phyloP scores from a whole-genome alignment of 2,888 invertebrate species.

The Hyles lineata region DNA sequence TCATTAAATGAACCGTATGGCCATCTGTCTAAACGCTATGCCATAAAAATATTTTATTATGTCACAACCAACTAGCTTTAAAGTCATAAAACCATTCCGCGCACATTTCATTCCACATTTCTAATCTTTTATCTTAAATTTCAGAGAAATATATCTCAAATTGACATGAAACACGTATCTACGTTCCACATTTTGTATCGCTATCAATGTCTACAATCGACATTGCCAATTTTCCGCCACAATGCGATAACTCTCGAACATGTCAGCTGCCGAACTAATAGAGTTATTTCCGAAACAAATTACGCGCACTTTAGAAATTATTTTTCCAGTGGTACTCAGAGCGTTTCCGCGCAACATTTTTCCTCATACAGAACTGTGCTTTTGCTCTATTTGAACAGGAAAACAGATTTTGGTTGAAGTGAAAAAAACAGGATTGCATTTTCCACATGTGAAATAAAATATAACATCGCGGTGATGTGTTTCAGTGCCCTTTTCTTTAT shows the following conservation, averaged over 20 bases:
- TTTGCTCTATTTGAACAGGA: constrained; percentile 8
- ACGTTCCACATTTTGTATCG: constrained; percentile 1
- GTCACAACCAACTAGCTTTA: too few relatives aligned
- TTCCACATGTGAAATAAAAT: constrained; percentile 19
- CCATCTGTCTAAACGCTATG: too few relatives aligned
- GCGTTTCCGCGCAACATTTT: constrained; percentile 9
- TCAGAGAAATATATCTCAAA: not conserved
- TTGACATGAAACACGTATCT: not conserved
- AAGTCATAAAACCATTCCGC: too few relatives aligned
- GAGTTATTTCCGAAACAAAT: constrained; percentile 26
- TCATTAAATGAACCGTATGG: too few relatives aligned
- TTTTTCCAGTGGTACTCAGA: constrained; percentile 19
- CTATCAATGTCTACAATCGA: constrained; percentile 17
- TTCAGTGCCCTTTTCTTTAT: constrained; percentile 15
- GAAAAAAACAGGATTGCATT: constrained; percentile 18
- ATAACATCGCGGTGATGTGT: not conserved
- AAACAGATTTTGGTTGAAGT: constrained; percentile 7
- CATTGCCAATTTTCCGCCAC: constrained; percentile 21
- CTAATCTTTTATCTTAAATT: not conserved
- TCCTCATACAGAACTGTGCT: constrained; percentile 8
- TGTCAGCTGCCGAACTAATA: constrained; percentile 25
- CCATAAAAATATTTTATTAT: too few relatives aligned
- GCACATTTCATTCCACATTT: too few relatives aligned
- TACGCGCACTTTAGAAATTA: constrained; percentile 23
- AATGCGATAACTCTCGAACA: constrained; percentile 19